Evolutionary conservation across 1,140 invertebrate genomes (phyloP).

Genomic region (Eumaeus atala): DNA sequence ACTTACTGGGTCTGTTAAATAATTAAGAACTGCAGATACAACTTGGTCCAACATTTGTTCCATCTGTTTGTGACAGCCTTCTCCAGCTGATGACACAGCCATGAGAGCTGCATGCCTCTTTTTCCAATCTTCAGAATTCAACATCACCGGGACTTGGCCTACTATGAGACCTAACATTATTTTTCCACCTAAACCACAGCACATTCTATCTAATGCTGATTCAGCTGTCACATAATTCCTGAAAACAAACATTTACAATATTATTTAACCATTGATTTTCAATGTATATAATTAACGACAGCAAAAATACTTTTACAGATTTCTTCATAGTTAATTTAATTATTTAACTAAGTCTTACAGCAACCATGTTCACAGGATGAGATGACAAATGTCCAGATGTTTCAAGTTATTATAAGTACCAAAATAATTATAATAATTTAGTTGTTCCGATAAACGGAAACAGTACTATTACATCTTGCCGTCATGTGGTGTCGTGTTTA

Average conservation of each 20-base stretch:
- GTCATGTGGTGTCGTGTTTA: no score
- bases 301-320: no score
- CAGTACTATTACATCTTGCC: no score
- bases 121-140: conserved; percentile 88
- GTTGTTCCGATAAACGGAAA: no score
- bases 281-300: not conserved
- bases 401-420: no score
- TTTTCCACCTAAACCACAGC: conserved; percentile 97
- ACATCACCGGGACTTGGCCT: conserved; percentile 89
- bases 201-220: conserved; percentile 95
- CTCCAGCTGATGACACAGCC: conserved; percentile 98
- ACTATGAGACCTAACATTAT: conserved; percentile 93
- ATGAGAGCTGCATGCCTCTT: conserved; percentile 96
- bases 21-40: conserved; percentile 91
- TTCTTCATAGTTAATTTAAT: no score
- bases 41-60: conserved; percentile 93
- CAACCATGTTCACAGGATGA: no score
- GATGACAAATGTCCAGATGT: no score
- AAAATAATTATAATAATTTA: no score
- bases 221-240: conserved; percentile 96
- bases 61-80: conserved; percentile 99
- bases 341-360: no score
- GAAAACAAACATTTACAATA: conserved; percentile 20
- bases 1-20: conserved; percentile 84
- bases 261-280: not conserved